Conservation (phyloP, 2,888 invertebrate genomes). For the Drosophila anceps region DNA sequence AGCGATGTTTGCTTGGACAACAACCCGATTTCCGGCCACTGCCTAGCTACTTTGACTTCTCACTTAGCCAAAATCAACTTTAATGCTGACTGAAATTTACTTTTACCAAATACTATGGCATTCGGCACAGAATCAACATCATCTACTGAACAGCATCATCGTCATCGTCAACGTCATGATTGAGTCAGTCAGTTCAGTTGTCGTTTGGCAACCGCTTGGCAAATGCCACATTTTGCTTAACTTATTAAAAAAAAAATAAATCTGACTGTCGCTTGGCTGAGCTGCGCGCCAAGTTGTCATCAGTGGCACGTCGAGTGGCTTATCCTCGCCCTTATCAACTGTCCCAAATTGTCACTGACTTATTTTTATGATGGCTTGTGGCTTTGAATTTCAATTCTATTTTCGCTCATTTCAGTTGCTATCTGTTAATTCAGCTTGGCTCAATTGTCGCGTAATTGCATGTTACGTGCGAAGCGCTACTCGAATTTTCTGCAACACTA, state of each 20-base stretch:
- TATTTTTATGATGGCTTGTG: slow-evolving; percentile 10
- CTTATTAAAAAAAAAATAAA: slow-evolving; percentile 45
- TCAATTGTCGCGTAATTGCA: slow-evolving; percentile 27
- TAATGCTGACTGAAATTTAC: slow-evolving; percentile 59
- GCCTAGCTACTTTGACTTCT: slow-evolving; percentile 29
- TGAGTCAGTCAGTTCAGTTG: neutral
- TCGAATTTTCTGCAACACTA: slow-evolving; percentile 10
- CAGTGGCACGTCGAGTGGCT: slow-evolving; percentile 52
- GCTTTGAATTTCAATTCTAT: slow-evolving; percentile 45
- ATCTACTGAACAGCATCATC: neutral
- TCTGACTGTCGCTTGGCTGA: slow-evolving; percentile 15
- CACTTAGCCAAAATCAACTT: slow-evolving; percentile 59
- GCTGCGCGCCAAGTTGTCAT: slow-evolving; percentile 62
- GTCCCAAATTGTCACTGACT: slow-evolving; percentile 44
- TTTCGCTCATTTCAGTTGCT: slow-evolving; percentile 16
- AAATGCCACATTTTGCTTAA: slow-evolving; percentile 21
- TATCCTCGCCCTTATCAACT: slow-evolving; percentile 48
- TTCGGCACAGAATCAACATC: slow-evolving; percentile 10
- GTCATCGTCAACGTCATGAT: neutral
- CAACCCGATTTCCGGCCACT: slow-evolving; percentile 52
- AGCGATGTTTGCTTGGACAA: slow-evolving; percentile 30
- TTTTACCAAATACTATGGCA: slow-evolving; percentile 22
- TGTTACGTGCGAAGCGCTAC: slow-evolving; percentile 7
- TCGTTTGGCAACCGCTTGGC: slow-evolving; percentile 4
- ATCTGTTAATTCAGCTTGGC: slow-evolving; percentile 11